These are phyloP conservation scores for Melanogrammus aeglefinus DNA, from an alignment of 2,797 vertebrate genomes.

Conservation along the genomic window DNA sequence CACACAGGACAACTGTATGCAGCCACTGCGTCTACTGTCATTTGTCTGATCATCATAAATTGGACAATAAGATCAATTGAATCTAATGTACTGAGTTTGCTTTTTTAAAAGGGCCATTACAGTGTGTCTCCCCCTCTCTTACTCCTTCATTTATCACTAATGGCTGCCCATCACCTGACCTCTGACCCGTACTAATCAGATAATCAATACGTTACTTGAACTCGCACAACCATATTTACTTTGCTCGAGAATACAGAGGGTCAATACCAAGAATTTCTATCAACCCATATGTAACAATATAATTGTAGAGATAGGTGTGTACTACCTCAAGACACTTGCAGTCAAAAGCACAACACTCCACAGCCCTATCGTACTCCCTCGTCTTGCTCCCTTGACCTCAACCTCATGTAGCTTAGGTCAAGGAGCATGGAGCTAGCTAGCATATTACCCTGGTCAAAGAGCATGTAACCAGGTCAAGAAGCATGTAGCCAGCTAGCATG, in stretches of 20 bases:
- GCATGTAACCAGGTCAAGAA: constrained; percentile 16
- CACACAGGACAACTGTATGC: constrained; percentile 50
- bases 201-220: constrained; percentile 21
- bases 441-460: constrained; percentile 15
- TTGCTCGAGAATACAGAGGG: too few relatives aligned
- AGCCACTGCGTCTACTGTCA: constrained; percentile 52
- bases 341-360: constrained; percentile 11
- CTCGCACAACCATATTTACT: neutral
- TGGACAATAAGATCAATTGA: constrained; percentile 30
- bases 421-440: constrained; percentile 15
- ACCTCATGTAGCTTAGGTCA: constrained; percentile 23
- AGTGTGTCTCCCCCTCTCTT: constrained; percentile 1
- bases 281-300: too few relatives aligned
- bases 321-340: neutral
- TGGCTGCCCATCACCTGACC: constrained; percentile 41
- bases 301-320: too few relatives aligned
- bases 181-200: constrained; percentile 46
- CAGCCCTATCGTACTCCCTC: neutral
- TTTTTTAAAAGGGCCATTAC: constrained; percentile 9
- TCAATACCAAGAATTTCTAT: too few relatives aligned
- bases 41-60: constrained; percentile 56
- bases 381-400: neutral
- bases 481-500: constrained; percentile 11
- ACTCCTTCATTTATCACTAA: constrained; percentile 18
- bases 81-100: constrained; percentile 35